Evolutionary conservation across 2,888 invertebrate genomes (phyloP), one percentile per base, ranked within the genome.

Genomic region (Bimastos eiseni): DNA sequence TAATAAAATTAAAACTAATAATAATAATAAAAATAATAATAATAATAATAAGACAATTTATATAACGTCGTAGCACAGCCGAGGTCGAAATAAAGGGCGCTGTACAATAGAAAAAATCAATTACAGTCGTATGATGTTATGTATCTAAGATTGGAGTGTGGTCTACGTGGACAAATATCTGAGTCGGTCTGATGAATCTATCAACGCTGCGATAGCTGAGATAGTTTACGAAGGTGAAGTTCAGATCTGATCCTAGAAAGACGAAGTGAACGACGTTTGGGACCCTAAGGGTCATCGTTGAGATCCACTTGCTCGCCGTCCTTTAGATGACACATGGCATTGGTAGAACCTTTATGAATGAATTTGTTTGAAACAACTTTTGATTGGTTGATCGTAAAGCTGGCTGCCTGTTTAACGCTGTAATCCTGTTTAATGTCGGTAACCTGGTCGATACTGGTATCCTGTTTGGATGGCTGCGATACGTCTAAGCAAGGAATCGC

Each of bases 231-330:
- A 90, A 70, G 0, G 90, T 37, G 90, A 90, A 70, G 33, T 17
- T 83, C n/a, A 37, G 37, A 36, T 90, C 90, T 19, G 90, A 84
- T 37, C 90, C 70, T 21, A 90, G 37, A 37, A 44, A 90, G 36
- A 90, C 36, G 44, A 36, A 90, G 70, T 90, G 90, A n/a, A 90
- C 90, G 6, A 90, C 90, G 83, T 90, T 90, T 33, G 90, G 90
- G 17, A 88, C 89, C 36, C 15, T 86, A 33, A 86, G 36, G 17
- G 15, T 6, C 21, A 19, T 24, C 17, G 86, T 36, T 36, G 1
- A 30, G 86, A n/a, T 70, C 70, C 30, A 30, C 1, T n/a, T 70
- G 70, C 13, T 8, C n/a, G 30, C n/a, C 11, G 30, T n/a, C n/a
- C 17, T n/a, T n/a, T n/a, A 8, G 70, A n/a, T 8, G 70, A 70